Evolutionary conservation across 2,113 vertebrate genomes (phyloP).

Genomic region (Siniperca chuatsi): DNA sequence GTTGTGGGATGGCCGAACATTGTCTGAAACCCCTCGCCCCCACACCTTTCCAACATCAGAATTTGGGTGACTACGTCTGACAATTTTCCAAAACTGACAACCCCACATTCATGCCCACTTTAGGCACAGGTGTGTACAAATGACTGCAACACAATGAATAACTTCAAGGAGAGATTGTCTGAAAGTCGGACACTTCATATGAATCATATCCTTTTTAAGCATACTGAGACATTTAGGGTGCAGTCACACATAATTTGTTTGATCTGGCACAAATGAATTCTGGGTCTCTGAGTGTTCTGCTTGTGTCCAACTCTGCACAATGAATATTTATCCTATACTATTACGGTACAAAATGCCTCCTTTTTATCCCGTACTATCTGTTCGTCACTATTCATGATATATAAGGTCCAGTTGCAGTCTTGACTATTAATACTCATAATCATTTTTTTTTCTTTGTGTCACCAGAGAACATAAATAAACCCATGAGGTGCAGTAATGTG

Average conservation of each 20-base stretch:
- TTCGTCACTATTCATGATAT: neutral
- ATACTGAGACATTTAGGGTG: neutral
- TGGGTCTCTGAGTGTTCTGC: too few species aligned
- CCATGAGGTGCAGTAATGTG: neutral
- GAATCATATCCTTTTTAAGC: neutral
- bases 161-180: neutral
- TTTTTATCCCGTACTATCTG: neutral
- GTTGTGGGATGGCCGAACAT: neutral
- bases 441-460: neutral
- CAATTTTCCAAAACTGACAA: neutral
- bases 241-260: neutral
- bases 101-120: neutral
- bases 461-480: neutral
- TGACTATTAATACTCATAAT: neutral
- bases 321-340: neutral
- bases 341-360: neutral
- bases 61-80: too few species aligned
- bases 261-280: neutral
- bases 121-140: neutral
- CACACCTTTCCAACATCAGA: neutral
- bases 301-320: neutral
- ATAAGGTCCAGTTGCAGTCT: neutral
- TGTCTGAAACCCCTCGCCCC: neutral
- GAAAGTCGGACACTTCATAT: neutral
- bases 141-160: neutral